Percentiles rank a stretch among this genome's conserved stretches.
phyloP scores from a whole-genome alignment of 2,888 invertebrate species.

The Drosophila bunnanda region DNA sequence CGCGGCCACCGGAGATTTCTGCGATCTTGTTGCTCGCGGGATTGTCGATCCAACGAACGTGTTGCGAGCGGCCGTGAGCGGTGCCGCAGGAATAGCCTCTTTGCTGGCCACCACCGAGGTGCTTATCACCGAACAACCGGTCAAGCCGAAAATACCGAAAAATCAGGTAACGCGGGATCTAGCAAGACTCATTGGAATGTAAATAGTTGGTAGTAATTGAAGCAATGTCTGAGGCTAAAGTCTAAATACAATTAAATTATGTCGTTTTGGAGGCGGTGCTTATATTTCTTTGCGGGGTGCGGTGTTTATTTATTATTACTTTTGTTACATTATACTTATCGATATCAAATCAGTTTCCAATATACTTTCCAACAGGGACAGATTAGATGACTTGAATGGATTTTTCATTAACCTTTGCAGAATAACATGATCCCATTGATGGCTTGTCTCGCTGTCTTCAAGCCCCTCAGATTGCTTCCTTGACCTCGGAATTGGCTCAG shows the following conservation, averaged over 20 bases:
- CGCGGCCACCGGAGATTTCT: conserved; percentile 93
- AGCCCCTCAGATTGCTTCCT: background rate
- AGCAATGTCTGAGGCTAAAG: background rate
- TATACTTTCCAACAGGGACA: background rate
- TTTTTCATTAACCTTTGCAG: background rate
- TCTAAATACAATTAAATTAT: background rate
- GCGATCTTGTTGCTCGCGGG: conserved; percentile 95
- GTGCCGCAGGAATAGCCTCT: conserved; percentile 97
- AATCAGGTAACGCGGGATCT: conserved; percentile 86
- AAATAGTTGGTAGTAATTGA: background rate
- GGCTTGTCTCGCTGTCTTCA: background rate
- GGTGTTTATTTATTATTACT: background rate
- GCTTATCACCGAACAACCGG: conserved; percentile 96
- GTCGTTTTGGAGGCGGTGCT: background rate
- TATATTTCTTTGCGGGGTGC: background rate
- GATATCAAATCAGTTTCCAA: background rate
- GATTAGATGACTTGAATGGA: background rate
- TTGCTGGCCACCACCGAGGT: conserved; percentile 97
- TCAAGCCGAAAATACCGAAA: conserved; percentile 89
- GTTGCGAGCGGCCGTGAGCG: conserved; percentile 94
- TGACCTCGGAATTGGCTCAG: background rate
- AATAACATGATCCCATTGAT: background rate
- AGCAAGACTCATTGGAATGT: conserved; percentile 88
- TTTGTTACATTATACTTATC: background rate
- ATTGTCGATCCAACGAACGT: conserved; percentile 97